phyloP scores from a whole-genome alignment of 2,888 invertebrate genomes.

The Pseudococcus longispinus region DNA sequence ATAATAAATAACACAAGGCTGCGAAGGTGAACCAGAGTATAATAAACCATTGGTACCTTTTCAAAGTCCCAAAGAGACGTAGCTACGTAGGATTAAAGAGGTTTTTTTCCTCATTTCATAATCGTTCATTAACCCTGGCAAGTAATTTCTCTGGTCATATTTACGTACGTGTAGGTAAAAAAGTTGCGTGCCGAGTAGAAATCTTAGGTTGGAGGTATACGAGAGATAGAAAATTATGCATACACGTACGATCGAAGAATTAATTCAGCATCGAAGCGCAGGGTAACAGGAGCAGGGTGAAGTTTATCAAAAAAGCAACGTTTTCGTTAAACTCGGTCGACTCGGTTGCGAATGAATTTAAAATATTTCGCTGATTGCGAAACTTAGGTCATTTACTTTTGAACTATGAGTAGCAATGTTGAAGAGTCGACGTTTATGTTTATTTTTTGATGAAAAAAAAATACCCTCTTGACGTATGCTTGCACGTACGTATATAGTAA shows the following conservation, averaged over 20 bases:
- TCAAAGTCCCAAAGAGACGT: background rate
- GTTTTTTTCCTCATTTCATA: background rate
- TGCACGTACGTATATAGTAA: background rate
- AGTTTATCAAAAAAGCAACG: background rate
- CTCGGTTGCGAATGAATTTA: background rate
- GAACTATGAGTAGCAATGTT: background rate
- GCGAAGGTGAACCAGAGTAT: background rate
- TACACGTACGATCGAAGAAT: background rate
- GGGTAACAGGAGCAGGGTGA: background rate
- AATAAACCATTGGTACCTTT: background rate
- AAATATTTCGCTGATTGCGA: constrained; percentile 22
- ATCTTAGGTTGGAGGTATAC: background rate
- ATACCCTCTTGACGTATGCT: background rate
- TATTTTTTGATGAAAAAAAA: background rate
- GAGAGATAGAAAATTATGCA: background rate
- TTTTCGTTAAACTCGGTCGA: background rate
- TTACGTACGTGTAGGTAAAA: background rate
- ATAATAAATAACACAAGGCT: background rate
- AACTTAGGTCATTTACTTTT: constrained; percentile 16
- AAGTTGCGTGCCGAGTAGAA: background rate
- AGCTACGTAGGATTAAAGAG: background rate
- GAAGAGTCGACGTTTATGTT: constrained; percentile 28
- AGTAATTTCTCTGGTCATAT: background rate
- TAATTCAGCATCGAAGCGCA: background rate
- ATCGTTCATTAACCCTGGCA: constrained; percentile 4